These are phyloP conservation scores for Formicarius rufipectus DNA, from an alignment of 2,113 vertebrate species.

Conservation along the genomic window DNA sequence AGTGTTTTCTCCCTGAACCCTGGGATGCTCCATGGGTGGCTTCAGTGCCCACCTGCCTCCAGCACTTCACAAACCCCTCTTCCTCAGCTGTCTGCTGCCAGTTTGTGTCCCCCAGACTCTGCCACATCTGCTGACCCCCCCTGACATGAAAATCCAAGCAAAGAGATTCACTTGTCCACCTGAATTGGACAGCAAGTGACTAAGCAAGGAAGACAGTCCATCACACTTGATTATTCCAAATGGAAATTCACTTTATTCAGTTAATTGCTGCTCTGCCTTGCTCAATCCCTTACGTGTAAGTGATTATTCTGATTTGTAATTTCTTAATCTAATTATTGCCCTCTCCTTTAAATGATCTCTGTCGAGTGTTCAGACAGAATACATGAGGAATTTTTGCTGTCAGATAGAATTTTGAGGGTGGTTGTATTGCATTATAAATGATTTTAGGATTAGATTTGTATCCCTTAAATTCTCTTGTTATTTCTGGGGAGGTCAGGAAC, in stretches of 20 bases:
- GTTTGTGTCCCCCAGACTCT: accelerated
- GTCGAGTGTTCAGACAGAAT: background rate
- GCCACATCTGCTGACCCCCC: background rate
- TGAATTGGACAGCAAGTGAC: background rate
- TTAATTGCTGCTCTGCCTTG: background rate
- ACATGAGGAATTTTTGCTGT: background rate
- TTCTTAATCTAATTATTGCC: background rate
- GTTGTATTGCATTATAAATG: background rate
- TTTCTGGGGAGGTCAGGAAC: background rate
- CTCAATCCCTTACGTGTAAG: background rate
- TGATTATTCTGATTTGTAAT: background rate
- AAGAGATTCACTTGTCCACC: background rate
- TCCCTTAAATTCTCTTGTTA: background rate
- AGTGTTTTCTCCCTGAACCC: background rate
- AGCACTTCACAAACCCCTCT: background rate
- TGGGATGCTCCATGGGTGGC: accelerated
- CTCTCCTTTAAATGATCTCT: background rate
- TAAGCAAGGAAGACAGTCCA: background rate
- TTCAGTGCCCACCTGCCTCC: background rate
- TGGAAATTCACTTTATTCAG: background rate
- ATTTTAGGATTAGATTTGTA: background rate
- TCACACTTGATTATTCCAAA: background rate
- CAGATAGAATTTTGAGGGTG: background rate
- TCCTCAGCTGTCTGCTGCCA: accelerated
- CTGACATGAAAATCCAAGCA: background rate